Base-by-base conservation (phyloP, 2,113 vertebrate species). In the Anguilla japonica region DNA sequence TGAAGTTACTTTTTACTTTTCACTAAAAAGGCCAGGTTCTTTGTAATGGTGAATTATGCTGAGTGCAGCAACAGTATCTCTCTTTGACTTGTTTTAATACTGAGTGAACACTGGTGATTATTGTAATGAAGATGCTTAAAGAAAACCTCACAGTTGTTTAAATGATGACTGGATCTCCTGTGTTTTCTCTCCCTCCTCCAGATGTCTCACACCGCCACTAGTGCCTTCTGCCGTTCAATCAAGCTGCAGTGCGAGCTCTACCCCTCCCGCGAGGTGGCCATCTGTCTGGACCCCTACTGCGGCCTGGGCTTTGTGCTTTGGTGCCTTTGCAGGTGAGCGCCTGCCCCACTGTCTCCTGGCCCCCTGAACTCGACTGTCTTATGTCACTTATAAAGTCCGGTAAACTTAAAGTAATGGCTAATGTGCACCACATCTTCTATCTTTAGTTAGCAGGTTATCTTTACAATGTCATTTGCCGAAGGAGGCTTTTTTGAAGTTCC, bases 161-260 rank as follows among this genome's bases (percentile, higher is more conserved):
- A 53, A 13, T 14, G 13, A 53, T 53, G 50, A 53, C 50, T 0
- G 50, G 50, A 14, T 53, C 81, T 80, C 82, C 20, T 81, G 26
- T 39, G 2, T 86, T 41, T 83, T 20, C n/a, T 18, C 88, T 57
- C 22, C 82, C 87, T 90, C 57, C 92, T 93, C 94, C 95, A 99
- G 98, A 99, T 99, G 98, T 99, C 98, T 95, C 98, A 99, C 86
- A 97, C 98, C 96, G 98, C 98, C 92, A 99, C 98, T 91, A 99
- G 98, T 95, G 98, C 98, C 94, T 99, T 99, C 93, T 99, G 98
- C 92, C 98, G 98, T 92, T 99, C 98, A 85, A 98, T 99, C 95
- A 99, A 99, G 97, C 97, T 99, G 93, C 98, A 99, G 96, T 99
- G 98, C 93, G 98, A 99, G 93, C 93, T 99, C 92, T 99, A 99